Conservation (phyloP, 2,888 invertebrate species). For the Ophion ventricosus region DNA sequence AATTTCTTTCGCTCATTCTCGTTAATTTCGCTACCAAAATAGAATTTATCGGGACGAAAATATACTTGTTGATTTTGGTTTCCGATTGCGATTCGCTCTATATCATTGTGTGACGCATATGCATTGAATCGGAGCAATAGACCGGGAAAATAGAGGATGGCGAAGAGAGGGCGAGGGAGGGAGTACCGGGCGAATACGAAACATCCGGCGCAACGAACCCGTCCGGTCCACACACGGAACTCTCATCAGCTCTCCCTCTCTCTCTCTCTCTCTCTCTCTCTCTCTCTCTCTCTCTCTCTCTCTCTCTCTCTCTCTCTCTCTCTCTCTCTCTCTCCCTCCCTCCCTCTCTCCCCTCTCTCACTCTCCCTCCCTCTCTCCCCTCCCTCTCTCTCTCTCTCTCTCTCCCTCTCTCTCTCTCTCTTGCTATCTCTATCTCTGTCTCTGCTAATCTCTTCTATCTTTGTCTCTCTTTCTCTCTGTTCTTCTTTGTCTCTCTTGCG, state of each 20-base stretch:
- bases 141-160: not conserved
- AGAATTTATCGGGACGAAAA: conserved; percentile 38
- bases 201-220: conserved; percentile 78
- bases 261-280: conserved; percentile 43
- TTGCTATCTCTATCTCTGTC: too few species aligned
- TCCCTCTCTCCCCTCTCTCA: too few species aligned
- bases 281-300: conserved; percentile 4
- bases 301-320: conserved; percentile 18
- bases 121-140: not conserved
- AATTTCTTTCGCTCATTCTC: conserved; percentile 1
- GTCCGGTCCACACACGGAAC: conserved; percentile 64
- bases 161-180: not conserved
- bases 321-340: too few species aligned
- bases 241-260: not conserved
- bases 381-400: not conserved
- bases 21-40: conserved; percentile 21
- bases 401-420: too few species aligned
- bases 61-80: conserved; percentile 24
- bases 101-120: conserved; percentile 10
- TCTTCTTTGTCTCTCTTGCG: not conserved
- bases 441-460: too few species aligned
- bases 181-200: conserved; percentile 70
- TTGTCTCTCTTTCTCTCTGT: too few species aligned
- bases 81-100: conserved; percentile 44
- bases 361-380: conserved; percentile 1